These are phyloP conservation scores for Poecilia wingei DNA, from an alignment of 2,797 vertebrate genomes.

Conservation along the genomic window DNA sequence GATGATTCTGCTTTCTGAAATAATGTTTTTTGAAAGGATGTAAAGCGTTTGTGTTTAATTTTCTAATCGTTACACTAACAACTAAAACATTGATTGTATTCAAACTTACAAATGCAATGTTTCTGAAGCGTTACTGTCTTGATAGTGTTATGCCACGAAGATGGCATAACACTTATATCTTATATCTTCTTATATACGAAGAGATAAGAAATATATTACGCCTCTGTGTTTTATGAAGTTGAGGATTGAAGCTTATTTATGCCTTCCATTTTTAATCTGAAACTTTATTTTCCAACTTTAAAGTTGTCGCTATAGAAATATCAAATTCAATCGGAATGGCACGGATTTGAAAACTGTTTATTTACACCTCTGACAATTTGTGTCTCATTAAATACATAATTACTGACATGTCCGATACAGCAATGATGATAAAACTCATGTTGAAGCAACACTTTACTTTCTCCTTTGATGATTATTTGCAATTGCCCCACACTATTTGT, in stretches of 20 bases:
- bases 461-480: neutral
- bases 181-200: neutral
- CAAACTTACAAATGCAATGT: neutral
- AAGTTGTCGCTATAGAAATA: neutral
- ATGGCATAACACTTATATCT: no score
- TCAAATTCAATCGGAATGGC: neutral
- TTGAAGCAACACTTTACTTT: neutral
- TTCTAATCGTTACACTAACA: neutral
- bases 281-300: neutral
- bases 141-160: neutral
- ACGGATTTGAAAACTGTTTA: neutral
- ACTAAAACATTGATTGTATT: neutral
- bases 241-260: neutral
- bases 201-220: neutral
- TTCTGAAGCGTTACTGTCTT: neutral
- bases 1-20: neutral
- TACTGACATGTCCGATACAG: neutral
- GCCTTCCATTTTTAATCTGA: neutral
- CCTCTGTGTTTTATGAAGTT: neutral
- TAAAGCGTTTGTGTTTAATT: neutral
- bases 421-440: neutral
- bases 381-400: neutral
- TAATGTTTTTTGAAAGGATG: neutral
- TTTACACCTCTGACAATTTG: neutral
- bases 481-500: neutral